These are phyloP conservation scores for Harpalus rufipes DNA, from an alignment of 2,888 invertebrate species.

Conservation along the genomic window DNA sequence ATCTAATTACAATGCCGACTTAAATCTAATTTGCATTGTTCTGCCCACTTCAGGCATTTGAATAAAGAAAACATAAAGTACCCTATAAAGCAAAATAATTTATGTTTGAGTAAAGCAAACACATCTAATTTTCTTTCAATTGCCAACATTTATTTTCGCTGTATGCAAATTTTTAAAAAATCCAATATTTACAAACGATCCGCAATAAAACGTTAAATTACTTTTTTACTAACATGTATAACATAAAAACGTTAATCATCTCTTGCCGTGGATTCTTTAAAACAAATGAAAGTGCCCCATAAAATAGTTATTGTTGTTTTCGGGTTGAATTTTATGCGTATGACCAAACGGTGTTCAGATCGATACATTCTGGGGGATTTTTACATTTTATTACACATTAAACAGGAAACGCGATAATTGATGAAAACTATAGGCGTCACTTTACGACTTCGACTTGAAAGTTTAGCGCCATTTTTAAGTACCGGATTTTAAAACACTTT, in stretches of 20 bases:
- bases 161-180: slow-evolving; percentile 1
- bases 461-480: slow-evolving; percentile 32
- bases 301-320: slow-evolving; percentile 42
- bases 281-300: slow-evolving; percentile 36
- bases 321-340: slow-evolving; percentile 12
- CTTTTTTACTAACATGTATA: slow-evolving; percentile 48
- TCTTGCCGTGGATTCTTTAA: slow-evolving; percentile 29
- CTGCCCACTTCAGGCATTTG: not conserved
- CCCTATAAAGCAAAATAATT: slow-evolving; percentile 14
- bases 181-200: slow-evolving; percentile 33
- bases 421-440: slow-evolving; percentile 45
- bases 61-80: slow-evolving; percentile 26
- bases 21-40: not conserved
- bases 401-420: slow-evolving; percentile 46
- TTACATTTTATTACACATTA: slow-evolving; percentile 46
- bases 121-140: slow-evolving; percentile 24
- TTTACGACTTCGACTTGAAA: slow-evolving; percentile 27
- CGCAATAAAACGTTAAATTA: slow-evolving; percentile 28
- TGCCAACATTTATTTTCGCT: slow-evolving; percentile 20
- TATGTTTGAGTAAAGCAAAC: slow-evolving; percentile 16
- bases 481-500: slow-evolving; percentile 20
- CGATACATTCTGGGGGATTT: slow-evolving; percentile 32
- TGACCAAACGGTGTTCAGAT: slow-evolving; percentile 17
- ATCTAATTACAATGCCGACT: not conserved
- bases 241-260: slow-evolving; percentile 39